Conservation (phyloP, 2,797 vertebrate species). For the Syncerus caffer region DNA sequence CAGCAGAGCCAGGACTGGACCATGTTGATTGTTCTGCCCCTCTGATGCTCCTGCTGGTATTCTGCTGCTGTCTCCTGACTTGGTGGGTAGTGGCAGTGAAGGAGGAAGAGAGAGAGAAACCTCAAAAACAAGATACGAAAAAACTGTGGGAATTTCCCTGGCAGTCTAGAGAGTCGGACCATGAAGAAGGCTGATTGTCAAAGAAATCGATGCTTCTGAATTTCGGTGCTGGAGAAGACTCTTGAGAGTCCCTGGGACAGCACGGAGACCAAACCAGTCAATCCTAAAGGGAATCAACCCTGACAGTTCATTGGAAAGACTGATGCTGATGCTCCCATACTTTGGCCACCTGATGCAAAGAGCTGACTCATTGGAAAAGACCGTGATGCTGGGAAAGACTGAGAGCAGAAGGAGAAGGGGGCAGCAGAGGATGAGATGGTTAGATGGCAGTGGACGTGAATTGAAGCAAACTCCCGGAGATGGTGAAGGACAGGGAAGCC, state of each 20-base stretch:
- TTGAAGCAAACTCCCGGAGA: neutral
- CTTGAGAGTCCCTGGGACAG: neutral
- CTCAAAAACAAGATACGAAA: neutral
- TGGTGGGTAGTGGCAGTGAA: neutral
- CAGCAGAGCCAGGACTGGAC: neutral
- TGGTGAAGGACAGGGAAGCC: neutral
- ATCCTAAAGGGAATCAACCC: neutral
- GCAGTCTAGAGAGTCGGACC: neutral
- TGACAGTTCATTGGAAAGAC: neutral
- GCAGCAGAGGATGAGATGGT: neutral
- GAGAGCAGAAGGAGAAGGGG: neutral
- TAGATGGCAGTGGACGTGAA: neutral
- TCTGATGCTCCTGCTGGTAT: fast-evolving
- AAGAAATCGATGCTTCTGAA: neutral
- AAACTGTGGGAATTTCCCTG: neutral
- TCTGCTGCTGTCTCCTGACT: neutral
- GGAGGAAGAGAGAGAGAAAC: neutral
- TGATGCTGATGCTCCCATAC: neutral
- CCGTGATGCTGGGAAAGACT: neutral
- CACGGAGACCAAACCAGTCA: neutral
- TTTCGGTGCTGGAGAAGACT: neutral
- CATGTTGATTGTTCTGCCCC: neutral
- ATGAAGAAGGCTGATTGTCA: neutral
- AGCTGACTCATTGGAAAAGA: neutral
- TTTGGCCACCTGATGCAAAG: neutral